Evolutionary conservation across 2,888 invertebrate species (phyloP), one percentile per base, ranked within the genome.

Genomic region (Athalia circularis): DNA sequence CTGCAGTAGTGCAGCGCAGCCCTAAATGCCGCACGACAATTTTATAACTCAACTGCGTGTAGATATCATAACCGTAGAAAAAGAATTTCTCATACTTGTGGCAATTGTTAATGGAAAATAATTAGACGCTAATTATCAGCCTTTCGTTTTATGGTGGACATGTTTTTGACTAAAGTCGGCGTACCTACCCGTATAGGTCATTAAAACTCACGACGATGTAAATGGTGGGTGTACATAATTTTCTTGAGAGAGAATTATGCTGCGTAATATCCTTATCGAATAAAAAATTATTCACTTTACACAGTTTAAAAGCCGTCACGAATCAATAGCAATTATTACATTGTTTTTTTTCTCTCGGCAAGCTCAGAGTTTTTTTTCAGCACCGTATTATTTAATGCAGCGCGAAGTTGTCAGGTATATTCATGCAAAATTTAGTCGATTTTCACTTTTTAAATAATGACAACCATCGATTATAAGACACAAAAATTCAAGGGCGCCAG

Each of bases 1-100:
- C 92, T 92, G 82, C 92, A 92, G 80, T 92, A 91, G 2, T 93
- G 94, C 5, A 95, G 86, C 0, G 92, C 91, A 68, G 94, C 90
- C 86, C 94, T 92, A 29, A 29, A 29, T 1, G 29, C 29, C 29
- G 29, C 2, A 90, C 92, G 65, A 95, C 91, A 52, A 91, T 87
- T 0, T 72, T 15, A 72, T 29, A 68, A 68, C 68, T 68, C 4
- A n/a, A n/a, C 57, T 2, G 29, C 29, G 45, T 59, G 52, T 47
- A 59, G 52, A 43, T 52, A 29, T 50, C 43, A 29, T 54, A 47
- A 7, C 15, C 72, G 45, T 72, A 7, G 59, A 68, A 68, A 29
- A 29, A 29, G 29, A 29, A 29, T 29, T 68, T 68, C 54, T 68
- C 50, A 15, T 52, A 68, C 43, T 43, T 68, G 9, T 3, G 8